Evolutionary conservation across 2,888 invertebrate genomes (phyloP).

Genomic region (Phyllotreta cruciferae): DNA sequence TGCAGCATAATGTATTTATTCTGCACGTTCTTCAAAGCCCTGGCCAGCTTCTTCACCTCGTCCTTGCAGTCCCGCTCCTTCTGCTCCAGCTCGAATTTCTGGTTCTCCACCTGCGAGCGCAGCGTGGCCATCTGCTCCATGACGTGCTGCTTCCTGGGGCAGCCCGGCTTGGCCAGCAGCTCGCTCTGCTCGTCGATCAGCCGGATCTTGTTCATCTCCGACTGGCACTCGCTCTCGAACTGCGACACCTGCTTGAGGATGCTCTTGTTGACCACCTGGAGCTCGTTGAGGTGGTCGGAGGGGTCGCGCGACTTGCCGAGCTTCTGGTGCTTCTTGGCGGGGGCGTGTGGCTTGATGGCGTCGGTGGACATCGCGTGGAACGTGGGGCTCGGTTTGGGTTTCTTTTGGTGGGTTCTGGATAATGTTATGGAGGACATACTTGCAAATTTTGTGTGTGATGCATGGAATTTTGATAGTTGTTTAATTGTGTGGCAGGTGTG

Average conservation of each 20-base stretch:
- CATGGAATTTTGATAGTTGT: no score
- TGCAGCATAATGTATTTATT: slow-evolving; percentile 5
- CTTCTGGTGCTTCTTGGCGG: neutral
- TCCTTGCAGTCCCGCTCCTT: slow-evolving; percentile 3
- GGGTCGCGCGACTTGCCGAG: no score
- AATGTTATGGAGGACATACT: slow-evolving; percentile 7
- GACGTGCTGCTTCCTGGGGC: neutral
- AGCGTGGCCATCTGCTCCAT: neutral
- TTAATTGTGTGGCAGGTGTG: no score
- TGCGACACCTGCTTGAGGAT: no score
- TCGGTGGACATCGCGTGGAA: neutral
- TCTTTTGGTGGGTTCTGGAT: neutral
- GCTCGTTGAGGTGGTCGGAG: neutral
- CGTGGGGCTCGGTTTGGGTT: neutral
- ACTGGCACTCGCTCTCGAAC: no score
- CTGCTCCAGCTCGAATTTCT: neutral
- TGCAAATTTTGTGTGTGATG: slow-evolving; percentile 4
- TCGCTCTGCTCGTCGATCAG: neutral
- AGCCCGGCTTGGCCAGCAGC: neutral
- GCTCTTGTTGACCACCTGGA: neutral
- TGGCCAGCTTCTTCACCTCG: slow-evolving; percentile 6
- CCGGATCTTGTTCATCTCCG: no score
- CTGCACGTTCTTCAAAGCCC: slow-evolving; percentile 12
- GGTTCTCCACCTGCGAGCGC: neutral
- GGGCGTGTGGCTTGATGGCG: no score